These are phyloP conservation scores for Chloroclysta siterata DNA, from an alignment of 2,888 invertebrate genomes.

Conservation along the genomic window DNA sequence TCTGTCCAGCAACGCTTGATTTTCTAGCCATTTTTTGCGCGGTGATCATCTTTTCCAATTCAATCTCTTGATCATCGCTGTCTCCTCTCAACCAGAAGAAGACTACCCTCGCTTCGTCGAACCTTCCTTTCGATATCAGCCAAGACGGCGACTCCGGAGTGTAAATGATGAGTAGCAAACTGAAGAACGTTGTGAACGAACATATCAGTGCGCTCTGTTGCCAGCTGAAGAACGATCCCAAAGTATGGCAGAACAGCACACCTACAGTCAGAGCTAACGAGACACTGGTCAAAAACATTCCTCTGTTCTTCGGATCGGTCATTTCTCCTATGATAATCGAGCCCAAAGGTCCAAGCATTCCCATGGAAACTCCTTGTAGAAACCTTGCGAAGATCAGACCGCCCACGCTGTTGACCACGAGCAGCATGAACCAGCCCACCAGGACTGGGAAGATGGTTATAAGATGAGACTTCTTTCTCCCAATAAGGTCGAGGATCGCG, in stretches of 20 bases:
- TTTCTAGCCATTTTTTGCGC: slow-evolving; percentile 70
- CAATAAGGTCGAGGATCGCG: slow-evolving; percentile 81
- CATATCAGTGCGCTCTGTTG: slow-evolving; percentile 82
- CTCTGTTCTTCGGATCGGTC: slow-evolving; percentile 85
- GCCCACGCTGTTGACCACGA: slow-evolving; percentile 72
- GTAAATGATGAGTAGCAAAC: slow-evolving; percentile 80
- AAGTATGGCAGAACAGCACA: slow-evolving; percentile 85
- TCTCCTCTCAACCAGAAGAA: slow-evolving; percentile 85
- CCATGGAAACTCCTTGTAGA: slow-evolving; percentile 82
- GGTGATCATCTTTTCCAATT: slow-evolving; percentile 76
- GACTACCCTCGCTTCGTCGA: slow-evolving; percentile 82
- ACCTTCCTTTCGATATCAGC: slow-evolving; percentile 85
- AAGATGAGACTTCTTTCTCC: slow-evolving; percentile 83
- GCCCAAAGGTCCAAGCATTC: slow-evolving; percentile 82
- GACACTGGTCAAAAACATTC: slow-evolving; percentile 85
- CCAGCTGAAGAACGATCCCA: slow-evolving; percentile 87
- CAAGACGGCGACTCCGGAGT: slow-evolving; percentile 88
- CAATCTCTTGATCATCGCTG: slow-evolving; percentile 65
- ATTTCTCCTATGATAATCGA: slow-evolving; percentile 86
- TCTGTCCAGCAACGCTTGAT: slow-evolving; percentile 59
- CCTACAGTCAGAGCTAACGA: slow-evolving; percentile 86
- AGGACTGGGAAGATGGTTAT: slow-evolving; percentile 82
- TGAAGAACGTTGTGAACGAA: slow-evolving; percentile 77
- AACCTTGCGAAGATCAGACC: slow-evolving; percentile 81
- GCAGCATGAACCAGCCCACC: slow-evolving; percentile 85